These are phyloP conservation scores for Petrosia ficiformis DNA, from an alignment of 37 sponge, comb jelly and placozoan genomes.

Conservation along the genomic window DNA sequence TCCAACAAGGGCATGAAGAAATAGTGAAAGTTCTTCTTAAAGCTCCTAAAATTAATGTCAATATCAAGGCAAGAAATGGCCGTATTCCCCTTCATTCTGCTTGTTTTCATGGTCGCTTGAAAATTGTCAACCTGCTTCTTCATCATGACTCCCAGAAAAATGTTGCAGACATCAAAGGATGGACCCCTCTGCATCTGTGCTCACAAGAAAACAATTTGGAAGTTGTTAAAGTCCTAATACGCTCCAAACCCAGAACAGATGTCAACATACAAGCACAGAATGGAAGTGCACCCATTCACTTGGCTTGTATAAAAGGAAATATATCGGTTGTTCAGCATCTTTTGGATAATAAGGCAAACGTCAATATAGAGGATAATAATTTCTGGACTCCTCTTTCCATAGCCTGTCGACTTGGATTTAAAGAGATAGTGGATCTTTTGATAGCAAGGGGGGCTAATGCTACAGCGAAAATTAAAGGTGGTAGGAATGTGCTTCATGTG, in stretches of 20 bases:
- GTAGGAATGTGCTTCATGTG: constrained; percentile 62
- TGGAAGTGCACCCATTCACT: constrained; percentile 56
- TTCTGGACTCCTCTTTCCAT: constrained; percentile 68
- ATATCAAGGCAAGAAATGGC: no score
- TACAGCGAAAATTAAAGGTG: constrained; percentile 47
- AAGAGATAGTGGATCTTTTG: constrained; percentile 35
- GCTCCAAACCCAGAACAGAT: no score
- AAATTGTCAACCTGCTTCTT: constrained; percentile 49
- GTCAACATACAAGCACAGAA: constrained; percentile 69
- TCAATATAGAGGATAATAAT: no score
- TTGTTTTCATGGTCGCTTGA: constrained; percentile 37
- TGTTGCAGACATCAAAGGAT: constrained; percentile 66
- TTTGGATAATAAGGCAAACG: no score
- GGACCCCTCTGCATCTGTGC: constrained; percentile 74
- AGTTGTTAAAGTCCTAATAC: constrained; percentile 50
- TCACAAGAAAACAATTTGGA: constrained; percentile 61
- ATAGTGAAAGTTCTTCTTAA: constrained; percentile 47
- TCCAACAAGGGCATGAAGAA: constrained; percentile 61
- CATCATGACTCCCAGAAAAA: constrained; percentile 34
- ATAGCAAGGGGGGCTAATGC: constrained; percentile 33
- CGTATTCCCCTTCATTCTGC: no score
- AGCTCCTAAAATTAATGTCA: constrained; percentile 21
- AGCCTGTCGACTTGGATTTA: constrained; percentile 54
- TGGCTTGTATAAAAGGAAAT: no score
- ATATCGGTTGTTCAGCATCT: no score